Conservation (phyloP, 2,888 invertebrate genomes). For the Thymelicus lineola region DNA sequence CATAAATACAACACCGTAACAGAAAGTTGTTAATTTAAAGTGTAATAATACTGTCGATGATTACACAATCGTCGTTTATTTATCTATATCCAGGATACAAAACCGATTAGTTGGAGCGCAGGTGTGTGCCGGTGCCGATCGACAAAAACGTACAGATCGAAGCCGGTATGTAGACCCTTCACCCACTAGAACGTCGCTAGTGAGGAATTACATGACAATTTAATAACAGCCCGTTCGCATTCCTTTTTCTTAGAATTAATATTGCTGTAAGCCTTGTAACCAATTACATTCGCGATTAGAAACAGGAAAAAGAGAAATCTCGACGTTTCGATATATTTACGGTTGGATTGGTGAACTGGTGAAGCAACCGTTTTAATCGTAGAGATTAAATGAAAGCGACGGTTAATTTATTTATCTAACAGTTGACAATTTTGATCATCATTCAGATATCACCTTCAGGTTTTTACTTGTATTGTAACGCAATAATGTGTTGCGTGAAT, state of each 20-base stretch:
- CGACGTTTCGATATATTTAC: constrained; percentile 33
- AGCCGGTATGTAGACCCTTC: constrained; percentile 35
- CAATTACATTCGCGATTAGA: constrained; percentile 32
- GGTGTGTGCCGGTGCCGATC: constrained; percentile 25
- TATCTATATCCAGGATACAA: constrained; percentile 31
- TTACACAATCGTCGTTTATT: constrained; percentile 29
- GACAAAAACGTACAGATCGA: constrained; percentile 24
- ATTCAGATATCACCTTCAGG: constrained; percentile 10
- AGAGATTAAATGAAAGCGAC: constrained; percentile 33
- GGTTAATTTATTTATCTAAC: constrained; percentile 26
- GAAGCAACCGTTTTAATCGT: constrained; percentile 30
- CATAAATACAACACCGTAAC: background rate
- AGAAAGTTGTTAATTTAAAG: constrained; percentile 20
- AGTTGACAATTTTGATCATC: constrained; percentile 28
- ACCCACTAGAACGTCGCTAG: constrained; percentile 25
- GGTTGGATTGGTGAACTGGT: constrained; percentile 35
- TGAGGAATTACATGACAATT: constrained; percentile 36
- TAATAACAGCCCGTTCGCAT: constrained; percentile 37
- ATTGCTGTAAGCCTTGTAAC: constrained; percentile 39
- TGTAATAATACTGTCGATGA: constrained; percentile 5
- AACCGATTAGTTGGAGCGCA: constrained; percentile 22
- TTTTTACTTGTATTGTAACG: background rate
- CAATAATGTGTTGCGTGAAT: background rate
- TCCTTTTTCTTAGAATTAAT: constrained; percentile 38
- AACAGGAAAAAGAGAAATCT: constrained; percentile 38